Conservation (phyloP, 64 coral and sea anemone genomes). For the Montipora foliosa region DNA sequence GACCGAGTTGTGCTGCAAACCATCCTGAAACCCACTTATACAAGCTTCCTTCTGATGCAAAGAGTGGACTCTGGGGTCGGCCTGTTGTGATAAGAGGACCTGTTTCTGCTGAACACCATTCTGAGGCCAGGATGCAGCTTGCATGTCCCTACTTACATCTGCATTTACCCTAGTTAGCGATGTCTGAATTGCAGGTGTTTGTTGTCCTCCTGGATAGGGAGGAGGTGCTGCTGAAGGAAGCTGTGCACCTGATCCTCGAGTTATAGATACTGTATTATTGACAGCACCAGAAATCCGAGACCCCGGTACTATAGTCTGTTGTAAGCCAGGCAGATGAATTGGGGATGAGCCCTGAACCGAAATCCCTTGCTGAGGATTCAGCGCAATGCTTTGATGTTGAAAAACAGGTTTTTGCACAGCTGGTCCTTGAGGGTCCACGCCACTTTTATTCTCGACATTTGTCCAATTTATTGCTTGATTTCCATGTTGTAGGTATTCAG, state of each 20-base stretch:
- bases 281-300: neutral
- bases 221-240: neutral
- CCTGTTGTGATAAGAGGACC: neutral
- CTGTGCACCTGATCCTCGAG: constrained; percentile 16
- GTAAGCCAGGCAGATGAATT: neutral
- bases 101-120: constrained; percentile 18
- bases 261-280: neutral
- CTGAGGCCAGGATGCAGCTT: neutral
- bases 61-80: constrained; percentile 2
- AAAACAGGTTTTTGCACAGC: neutral
- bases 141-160: neutral
- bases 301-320: neutral
- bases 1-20: neutral
- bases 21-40: constrained; percentile 6
- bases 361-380: neutral
- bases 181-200: neutral
- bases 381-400: constrained; percentile 33
- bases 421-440: neutral
- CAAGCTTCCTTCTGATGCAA: neutral
- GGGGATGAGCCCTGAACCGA: neutral
- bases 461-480: neutral
- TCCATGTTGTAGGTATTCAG: neutral
- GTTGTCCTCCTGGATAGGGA: constrained; percentile 29
- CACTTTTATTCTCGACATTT: neutral
- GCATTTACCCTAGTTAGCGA: neutral